These are phyloP conservation scores for Seira musarum DNA, from an alignment of 2,888 invertebrate species.

Conservation along the genomic window DNA sequence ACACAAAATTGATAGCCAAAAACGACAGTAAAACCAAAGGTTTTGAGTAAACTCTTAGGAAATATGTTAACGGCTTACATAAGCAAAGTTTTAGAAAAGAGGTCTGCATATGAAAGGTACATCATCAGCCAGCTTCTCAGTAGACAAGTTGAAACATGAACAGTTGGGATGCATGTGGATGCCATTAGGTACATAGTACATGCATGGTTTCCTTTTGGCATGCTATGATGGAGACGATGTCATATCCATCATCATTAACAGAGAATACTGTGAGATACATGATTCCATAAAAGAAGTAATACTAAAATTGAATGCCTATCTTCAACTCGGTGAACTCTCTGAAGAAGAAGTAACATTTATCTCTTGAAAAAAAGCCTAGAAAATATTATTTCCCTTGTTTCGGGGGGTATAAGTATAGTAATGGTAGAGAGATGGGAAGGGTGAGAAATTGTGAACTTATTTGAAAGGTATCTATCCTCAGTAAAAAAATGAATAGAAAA, in stretches of 20 bases:
- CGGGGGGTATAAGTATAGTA: too few species aligned
- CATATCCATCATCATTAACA: constrained; percentile 58
- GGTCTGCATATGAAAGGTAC: neutral
- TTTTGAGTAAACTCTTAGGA: neutral
- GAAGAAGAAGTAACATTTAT: too few species aligned
- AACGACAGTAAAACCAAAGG: neutral
- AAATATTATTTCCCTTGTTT: neutral
- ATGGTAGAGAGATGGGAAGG: constrained; percentile 19
- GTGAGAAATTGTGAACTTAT: constrained; percentile 50
- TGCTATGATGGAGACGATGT: constrained; percentile 48
- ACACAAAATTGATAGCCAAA: constrained; percentile 7
- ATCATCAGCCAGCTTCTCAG: neutral
- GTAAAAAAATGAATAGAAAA: neutral
- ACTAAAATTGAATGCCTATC: neutral
- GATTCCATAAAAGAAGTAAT: constrained; percentile 30
- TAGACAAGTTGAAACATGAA: neutral
- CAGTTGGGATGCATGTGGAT: constrained; percentile 47
- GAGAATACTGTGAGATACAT: constrained; percentile 34
- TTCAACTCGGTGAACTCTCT: neutral
- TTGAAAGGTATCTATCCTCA: constrained; percentile 11
- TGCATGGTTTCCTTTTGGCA: constrained; percentile 46
- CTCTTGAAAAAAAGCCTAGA: neutral
- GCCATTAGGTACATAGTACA: constrained; percentile 30
- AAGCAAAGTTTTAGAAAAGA: neutral
- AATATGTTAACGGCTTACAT: constrained; percentile 7